Percentiles rank a stretch among this genome's conserved stretches.
Evolutionary conservation across 2,888 invertebrate genomes (phyloP).

Genomic region (Clivina fossor): DNA sequence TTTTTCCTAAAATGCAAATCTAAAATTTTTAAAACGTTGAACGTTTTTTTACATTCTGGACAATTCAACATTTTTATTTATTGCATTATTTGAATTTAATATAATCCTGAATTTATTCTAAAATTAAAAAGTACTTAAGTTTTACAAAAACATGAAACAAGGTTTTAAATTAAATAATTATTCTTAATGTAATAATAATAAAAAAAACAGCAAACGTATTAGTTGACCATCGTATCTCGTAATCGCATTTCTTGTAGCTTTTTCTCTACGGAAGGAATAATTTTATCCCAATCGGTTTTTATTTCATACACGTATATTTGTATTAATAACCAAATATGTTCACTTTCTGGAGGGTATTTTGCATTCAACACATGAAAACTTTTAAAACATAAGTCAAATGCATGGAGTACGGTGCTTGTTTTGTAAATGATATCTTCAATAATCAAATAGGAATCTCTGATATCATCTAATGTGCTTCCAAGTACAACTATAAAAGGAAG

Average conservation of each 20-base stretch:
- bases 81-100: too few relatives aligned
- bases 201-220: too few relatives aligned
- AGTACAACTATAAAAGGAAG: conserved; percentile 19
- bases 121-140: too few relatives aligned
- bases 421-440: conserved; percentile 20
- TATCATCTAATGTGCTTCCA: neutral
- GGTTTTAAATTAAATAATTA: too few relatives aligned
- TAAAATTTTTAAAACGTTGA: conserved; percentile 24
- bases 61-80: conserved; percentile 31
- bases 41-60: conserved; percentile 22
- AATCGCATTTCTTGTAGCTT: conserved; percentile 11
- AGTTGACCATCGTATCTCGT: too few relatives aligned
- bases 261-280: conserved; percentile 27
- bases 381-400: conserved; percentile 39
- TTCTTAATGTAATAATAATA: too few relatives aligned
- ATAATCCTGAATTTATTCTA: too few relatives aligned
- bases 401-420: conserved; percentile 20
- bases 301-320: conserved; percentile 34
- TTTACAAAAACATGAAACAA: too few relatives aligned
- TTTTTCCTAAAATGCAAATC: conserved; percentile 23
- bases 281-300: conserved; percentile 35
- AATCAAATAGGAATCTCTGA: conserved; percentile 17
- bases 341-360: conserved; percentile 32
- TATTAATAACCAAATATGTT: conserved; percentile 38
- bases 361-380: conserved; percentile 36